These are phyloP conservation scores for Rhynchonycteris naso DNA, from an alignment of 2,797 vertebrate species.

Conservation along the genomic window DNA sequence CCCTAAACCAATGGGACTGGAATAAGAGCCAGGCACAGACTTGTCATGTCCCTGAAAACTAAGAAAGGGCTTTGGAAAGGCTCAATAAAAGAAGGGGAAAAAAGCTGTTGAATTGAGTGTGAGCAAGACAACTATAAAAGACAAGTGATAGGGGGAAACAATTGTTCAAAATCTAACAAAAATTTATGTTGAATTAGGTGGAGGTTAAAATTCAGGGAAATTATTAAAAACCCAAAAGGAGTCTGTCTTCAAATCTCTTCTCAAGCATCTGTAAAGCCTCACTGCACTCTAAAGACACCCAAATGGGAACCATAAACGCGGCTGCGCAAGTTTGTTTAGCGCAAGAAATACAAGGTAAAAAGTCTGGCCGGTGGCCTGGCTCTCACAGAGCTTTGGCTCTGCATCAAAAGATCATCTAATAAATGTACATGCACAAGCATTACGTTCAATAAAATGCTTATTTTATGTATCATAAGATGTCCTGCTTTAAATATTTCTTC, in stretches of 20 bases:
- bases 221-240: background rate
- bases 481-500: conserved; percentile 50
- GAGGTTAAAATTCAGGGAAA: background rate
- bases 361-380: background rate
- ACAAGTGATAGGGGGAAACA: background rate
- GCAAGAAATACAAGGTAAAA: background rate
- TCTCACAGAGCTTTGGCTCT: background rate
- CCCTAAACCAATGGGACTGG: background rate
- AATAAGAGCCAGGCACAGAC: background rate
- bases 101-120: background rate
- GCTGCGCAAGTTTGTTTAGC: background rate
- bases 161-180: background rate
- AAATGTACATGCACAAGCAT: background rate
- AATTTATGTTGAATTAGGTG: background rate
- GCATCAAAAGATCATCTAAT: background rate
- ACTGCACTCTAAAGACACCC: background rate
- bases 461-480: conserved; percentile 24
- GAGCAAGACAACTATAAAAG: background rate
- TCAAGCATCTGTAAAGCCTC: background rate
- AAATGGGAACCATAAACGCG: background rate
- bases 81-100: background rate
- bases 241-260: background rate
- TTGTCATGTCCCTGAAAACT: background rate
- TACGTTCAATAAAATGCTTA: background rate
- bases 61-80: background rate